These are phyloP conservation scores for Thunnus thynnus DNA, from an alignment of 2,113 vertebrate genomes.

Conservation along the genomic window DNA sequence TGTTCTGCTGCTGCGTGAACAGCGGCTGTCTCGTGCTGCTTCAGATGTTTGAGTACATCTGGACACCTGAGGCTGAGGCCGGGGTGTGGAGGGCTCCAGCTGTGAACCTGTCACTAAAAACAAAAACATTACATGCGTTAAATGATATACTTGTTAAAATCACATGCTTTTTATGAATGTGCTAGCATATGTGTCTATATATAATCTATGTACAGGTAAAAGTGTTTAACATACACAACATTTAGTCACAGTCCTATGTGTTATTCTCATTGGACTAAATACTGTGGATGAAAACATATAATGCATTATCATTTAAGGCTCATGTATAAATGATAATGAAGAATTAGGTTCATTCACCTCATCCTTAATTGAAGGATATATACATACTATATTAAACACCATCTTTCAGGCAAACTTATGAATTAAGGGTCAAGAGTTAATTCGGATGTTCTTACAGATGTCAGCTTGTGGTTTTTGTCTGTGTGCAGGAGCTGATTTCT, in stretches of 20 bases:
- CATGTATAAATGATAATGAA: neutral
- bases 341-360: neutral
- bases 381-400: neutral
- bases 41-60: constrained; percentile 63
- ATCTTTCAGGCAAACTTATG: neutral
- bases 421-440: neutral
- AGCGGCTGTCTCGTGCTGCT: neutral
- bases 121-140: neutral
- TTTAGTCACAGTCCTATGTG: too few relatives aligned
- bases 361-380: neutral
- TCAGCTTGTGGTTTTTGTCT: constrained; percentile 56
- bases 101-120: constrained; percentile 65
- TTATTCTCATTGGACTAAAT: too few relatives aligned
- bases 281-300: too few relatives aligned
- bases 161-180: neutral
- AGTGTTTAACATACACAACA: too few relatives aligned
- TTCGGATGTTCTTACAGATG: constrained; percentile 76
- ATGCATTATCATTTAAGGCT: neutral
- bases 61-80: constrained; percentile 32
- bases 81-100: neutral
- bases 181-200: too few relatives aligned
- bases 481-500: constrained; percentile 71
- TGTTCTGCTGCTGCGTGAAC: constrained; percentile 63
- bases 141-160: neutral
- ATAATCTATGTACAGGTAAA: too few relatives aligned